Evolutionary conservation across 2,797 vertebrate species (phyloP).

Genomic region (Megalops cyprinoides): DNA sequence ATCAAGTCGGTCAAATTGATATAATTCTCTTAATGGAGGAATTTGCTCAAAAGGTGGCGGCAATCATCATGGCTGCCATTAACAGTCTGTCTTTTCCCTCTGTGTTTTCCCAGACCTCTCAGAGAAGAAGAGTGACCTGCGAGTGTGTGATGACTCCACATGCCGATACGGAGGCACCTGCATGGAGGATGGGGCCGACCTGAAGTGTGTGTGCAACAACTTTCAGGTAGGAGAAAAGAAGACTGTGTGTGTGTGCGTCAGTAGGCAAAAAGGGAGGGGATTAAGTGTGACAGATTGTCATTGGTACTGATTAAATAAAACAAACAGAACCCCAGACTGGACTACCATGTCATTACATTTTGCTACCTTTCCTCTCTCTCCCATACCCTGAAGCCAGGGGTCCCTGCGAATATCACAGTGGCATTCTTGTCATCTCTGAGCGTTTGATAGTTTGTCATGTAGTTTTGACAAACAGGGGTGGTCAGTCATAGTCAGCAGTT

Average conservation of each 20-base stretch:
- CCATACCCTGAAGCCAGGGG: not conserved
- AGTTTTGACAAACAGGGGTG: slow-evolving; percentile 8
- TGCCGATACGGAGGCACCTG: slow-evolving; percentile 92
- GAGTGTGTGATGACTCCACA: slow-evolving; percentile 86
- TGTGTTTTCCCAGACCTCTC: slow-evolving; percentile 76
- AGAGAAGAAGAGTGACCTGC: slow-evolving; percentile 85
- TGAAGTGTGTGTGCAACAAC: slow-evolving; percentile 90
- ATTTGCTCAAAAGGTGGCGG: too few species aligned
- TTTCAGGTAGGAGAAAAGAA: slow-evolving; percentile 80
- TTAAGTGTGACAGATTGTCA: not conserved
- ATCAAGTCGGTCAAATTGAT: too few species aligned
- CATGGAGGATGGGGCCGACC: slow-evolving; percentile 85
- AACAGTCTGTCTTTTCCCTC: not conserved
- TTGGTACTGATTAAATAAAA: not conserved
- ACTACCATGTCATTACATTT: not conserved
- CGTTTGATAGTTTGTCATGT: slow-evolving; percentile 30
- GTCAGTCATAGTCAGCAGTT: not conserved
- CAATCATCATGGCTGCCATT: not conserved
- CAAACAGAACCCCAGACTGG: not conserved
- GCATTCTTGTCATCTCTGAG: not conserved
- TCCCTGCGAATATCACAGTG: not conserved
- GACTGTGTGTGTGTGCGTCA: slow-evolving; percentile 43
- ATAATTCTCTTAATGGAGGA: too few species aligned
- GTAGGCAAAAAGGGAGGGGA: not conserved
- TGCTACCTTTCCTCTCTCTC: slow-evolving; percentile 7